Evolutionary conservation across 2,797 vertebrate genomes (phyloP).

Genomic region (Poeciliopsis presidionis): DNA sequence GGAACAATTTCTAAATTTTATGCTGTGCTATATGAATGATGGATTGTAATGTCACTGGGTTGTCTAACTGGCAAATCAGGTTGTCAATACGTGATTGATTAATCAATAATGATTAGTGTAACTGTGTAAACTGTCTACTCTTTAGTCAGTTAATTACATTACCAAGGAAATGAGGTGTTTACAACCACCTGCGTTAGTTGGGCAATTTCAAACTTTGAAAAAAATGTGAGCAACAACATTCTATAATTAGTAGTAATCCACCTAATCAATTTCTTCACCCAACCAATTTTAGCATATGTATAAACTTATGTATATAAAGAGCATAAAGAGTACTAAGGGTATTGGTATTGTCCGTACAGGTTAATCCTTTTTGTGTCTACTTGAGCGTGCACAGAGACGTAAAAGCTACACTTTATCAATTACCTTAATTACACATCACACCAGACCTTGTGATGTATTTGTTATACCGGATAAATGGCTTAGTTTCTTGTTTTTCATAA

Average conservation of each 20-base stretch:
- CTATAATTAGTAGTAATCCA: background rate
- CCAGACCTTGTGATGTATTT: conserved; percentile 22
- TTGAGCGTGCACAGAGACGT: background rate
- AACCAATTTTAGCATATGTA: too few species aligned
- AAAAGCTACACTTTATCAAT: background rate
- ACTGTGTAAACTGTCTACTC: background rate
- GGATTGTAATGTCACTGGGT: conserved; percentile 8
- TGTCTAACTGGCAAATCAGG: conserved; percentile 9
- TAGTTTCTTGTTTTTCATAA: conserved; percentile 29
- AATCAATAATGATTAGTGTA: conserved; percentile 3
- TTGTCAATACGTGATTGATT: conserved; percentile 6
- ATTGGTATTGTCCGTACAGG: background rate
- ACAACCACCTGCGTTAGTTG: background rate
- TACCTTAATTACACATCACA: conserved; percentile 37
- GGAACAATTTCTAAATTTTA: conserved; percentile 7
- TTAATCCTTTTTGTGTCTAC: background rate
- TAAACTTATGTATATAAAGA: too few species aligned
- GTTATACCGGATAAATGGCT: conserved; percentile 26
- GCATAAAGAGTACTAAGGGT: too few species aligned
- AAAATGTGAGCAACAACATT: background rate
- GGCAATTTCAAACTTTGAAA: background rate
- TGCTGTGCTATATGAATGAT: conserved; percentile 6
- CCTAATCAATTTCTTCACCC: too few species aligned
- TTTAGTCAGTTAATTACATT: conserved; percentile 1
- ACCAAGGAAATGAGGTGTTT: conserved; percentile 14